phyloP scores from a whole-genome alignment of 2,113 vertebrate genomes.

The Cynopterus brachyotis region DNA sequence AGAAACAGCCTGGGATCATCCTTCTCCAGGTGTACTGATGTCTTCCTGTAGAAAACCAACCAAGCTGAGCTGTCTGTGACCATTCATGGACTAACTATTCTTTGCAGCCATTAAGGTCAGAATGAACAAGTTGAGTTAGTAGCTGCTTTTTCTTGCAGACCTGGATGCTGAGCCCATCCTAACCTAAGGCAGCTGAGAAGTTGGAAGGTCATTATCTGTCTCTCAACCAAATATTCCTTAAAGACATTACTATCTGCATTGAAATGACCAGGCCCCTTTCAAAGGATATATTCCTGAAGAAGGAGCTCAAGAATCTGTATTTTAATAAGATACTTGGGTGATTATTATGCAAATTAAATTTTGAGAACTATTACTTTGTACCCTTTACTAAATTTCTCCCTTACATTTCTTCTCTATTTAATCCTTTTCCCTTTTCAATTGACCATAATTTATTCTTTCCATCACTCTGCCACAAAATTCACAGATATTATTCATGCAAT shows the following conservation, averaged over 20 bases:
- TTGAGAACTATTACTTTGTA: not conserved
- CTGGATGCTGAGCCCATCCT: not conserved
- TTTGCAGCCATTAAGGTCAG: not conserved
- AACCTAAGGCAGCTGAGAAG: not conserved
- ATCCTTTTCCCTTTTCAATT: not conserved
- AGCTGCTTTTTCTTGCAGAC: not conserved
- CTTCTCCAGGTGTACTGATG: accelerated
- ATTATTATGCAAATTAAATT: not conserved
- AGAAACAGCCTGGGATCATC: not conserved
- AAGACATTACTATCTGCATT: not conserved
- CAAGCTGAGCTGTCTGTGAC: not conserved
- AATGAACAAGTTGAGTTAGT: not conserved
- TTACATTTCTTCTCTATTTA: not conserved
- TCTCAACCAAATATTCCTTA: not conserved
- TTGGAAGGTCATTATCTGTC: not conserved
- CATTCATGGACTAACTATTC: not conserved
- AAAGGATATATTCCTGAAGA: not conserved
- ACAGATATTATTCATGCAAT: not conserved
- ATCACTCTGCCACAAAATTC: not conserved
- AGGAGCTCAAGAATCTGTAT: not conserved
- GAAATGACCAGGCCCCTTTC: not conserved
- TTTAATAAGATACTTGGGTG: not conserved
- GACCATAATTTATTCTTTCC: not conserved
- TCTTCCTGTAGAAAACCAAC: not conserved
- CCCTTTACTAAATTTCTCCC: not conserved